A percentile compares a stretch with the other conserved stretches of the same genome.
phyloP scores from a whole-genome alignment of 2,888 invertebrate genomes.

The Ichneumon xanthorius region DNA sequence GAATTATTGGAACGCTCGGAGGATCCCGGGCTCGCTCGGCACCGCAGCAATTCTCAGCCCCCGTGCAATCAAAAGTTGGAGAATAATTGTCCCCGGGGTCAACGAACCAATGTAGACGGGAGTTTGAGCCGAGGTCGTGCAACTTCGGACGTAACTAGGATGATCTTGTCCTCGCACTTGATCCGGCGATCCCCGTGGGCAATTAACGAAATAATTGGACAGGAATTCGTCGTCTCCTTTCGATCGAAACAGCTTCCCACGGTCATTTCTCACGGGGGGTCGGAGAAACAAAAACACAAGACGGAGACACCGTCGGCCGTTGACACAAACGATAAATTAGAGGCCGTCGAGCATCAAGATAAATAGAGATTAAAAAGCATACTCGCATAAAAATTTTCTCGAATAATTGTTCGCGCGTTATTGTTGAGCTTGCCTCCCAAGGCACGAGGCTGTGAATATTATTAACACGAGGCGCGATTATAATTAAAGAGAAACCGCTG shows the following conservation, averaged over 20 bases:
- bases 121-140: conserved; percentile 32
- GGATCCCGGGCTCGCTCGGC: background rate
- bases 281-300: conserved; percentile 4
- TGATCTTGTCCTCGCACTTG: conserved; percentile 45
- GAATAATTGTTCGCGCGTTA: background rate
- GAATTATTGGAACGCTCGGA: conserved; percentile 29
- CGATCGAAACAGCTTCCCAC: conserved; percentile 35
- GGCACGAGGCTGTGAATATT: background rate
- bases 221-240: conserved; percentile 51
- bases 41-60: conserved; percentile 20
- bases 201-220: conserved; percentile 51
- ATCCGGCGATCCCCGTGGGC: conserved; percentile 30
- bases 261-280: conserved; percentile 8
- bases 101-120: conserved; percentile 25
- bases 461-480: background rate
- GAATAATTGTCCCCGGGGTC: conserved; percentile 35
- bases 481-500: conserved; percentile 40
- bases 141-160: background rate
- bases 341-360: conserved; percentile 27
- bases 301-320: background rate
- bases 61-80: conserved; percentile 35
- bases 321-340: conserved; percentile 43
- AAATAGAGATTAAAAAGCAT: background rate
- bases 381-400: background rate
- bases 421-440: background rate